Percentiles rank a stretch among this genome's conserved stretches.
These are phyloP conservation scores for Pongo abelii DNA, from an alignment of 2,113 vertebrate genomes.

Conservation along the genomic window DNA sequence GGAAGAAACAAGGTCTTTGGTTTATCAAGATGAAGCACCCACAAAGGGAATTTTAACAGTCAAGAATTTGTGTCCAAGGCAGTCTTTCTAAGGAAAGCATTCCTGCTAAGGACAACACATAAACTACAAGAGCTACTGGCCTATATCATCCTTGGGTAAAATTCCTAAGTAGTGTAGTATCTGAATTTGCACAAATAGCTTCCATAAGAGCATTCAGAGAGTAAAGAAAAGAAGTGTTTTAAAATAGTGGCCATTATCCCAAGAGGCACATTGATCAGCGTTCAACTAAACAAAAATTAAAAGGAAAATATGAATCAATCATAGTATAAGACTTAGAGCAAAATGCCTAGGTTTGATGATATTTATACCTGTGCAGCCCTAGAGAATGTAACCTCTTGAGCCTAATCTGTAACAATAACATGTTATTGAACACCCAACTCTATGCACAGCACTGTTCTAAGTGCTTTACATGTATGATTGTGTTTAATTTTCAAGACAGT, in stretches of 20 bases:
- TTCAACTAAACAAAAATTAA: not conserved
- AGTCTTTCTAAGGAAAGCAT: not conserved
- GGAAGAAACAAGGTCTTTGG: not conserved
- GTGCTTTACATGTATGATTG: not conserved
- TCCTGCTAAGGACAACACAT: not conserved
- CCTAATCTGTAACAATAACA: not conserved
- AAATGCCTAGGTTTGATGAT: not conserved
- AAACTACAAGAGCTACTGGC: not conserved
- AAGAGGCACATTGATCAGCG: not conserved
- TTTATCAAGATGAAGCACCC: not conserved
- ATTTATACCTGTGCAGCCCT: not conserved
- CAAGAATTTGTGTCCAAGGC: not conserved
- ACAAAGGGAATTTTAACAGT: not conserved
- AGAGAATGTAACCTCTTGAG: not conserved
- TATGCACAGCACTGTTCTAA: not conserved
- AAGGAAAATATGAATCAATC: not conserved
- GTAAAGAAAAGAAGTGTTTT: not conserved
- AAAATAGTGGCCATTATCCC: not conserved
- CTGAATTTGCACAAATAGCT: not conserved
- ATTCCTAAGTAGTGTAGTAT: not conserved
- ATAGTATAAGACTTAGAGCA: not conserved
- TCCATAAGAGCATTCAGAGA: not conserved
- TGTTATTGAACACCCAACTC: not conserved
- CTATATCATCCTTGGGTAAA: not conserved
- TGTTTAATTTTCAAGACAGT: not conserved